phyloP scores from a whole-genome alignment of 2,888 invertebrate species.

The Lordiphosa fenestrarum region DNA sequence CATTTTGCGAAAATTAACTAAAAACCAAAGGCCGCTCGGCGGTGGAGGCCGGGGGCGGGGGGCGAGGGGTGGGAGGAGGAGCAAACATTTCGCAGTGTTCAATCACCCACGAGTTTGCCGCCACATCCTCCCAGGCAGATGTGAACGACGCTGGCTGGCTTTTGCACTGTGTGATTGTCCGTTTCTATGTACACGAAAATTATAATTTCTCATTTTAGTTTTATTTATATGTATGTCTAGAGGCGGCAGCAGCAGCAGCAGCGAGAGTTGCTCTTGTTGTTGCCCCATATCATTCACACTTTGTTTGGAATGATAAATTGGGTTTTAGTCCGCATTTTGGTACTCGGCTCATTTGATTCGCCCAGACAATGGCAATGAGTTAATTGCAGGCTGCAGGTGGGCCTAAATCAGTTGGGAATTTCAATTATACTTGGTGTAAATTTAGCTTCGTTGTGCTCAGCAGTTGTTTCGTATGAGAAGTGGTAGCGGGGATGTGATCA shows the following conservation, averaged over 20 bases:
- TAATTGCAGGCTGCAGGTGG: too few species aligned
- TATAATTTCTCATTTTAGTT: constrained; percentile 46
- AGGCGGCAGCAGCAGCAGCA: constrained; percentile 6
- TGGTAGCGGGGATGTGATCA: too few species aligned
- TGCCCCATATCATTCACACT: constrained; percentile 58
- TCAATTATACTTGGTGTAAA: too few species aligned
- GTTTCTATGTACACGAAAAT: constrained; percentile 34
- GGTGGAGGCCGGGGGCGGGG: too few species aligned
- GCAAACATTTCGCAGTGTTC: constrained; percentile 36
- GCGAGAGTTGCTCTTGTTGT: constrained; percentile 20
- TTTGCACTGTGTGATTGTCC: too few species aligned
- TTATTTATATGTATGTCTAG: constrained; percentile 28
- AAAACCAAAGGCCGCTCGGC: neutral
- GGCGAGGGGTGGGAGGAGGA: neutral
- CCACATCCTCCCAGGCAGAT: constrained; percentile 27
- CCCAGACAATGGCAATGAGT: too few species aligned
- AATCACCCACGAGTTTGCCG: constrained; percentile 42
- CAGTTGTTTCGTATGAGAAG: too few species aligned
- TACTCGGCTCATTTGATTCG: too few species aligned
- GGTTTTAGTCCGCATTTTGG: constrained; percentile 14
- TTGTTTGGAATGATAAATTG: constrained; percentile 59
- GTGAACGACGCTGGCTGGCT: constrained; percentile 1
- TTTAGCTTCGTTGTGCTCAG: too few species aligned
- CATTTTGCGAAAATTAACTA: constrained; percentile 27
- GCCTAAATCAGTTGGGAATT: too few species aligned